Base-by-base conservation (phyloP, 2,113 vertebrate species). In the Anoplopoma fimbria region DNA sequence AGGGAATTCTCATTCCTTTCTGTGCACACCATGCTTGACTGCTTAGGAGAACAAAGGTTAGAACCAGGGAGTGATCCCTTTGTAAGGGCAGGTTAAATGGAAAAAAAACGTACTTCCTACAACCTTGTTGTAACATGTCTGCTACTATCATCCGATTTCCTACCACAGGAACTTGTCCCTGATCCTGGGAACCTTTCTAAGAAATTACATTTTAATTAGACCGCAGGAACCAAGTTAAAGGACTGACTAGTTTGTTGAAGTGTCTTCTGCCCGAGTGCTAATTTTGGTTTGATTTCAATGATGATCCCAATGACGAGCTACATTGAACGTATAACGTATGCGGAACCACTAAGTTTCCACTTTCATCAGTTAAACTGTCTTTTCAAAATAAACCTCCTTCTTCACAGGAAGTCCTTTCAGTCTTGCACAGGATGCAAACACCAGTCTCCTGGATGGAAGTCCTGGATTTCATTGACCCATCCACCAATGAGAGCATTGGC, bases 21-120 rank as follows among this genome's bases (percentile, higher is more conserved):
- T 49, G 38, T 58, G 45, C 69, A 63, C 40, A 47, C 31, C 33
- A n/a, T 17, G 61, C 60, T 70, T 29, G 45, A 0, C 69, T 81
- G 86, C 75, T 82, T 55, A 63, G 19, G 15, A 69, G 81, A 15
- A 62, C 69, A 86, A 85, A 83, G 79, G 77, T 73, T 29, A 77
- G 57, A 53, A 14, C 6, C 58, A 34, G 34, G 2, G 27, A 61
- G 19, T 57, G 69, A 53, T 75, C 27, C n/a, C n/a, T 75, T 61
- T 82, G 51, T 82, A n/a, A 68, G 31, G 1, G 19, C 34, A 33
- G 60, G 64, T 53, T 42, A 10, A 68, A 65, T 61, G 63, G 33
- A 51, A 51, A 62, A 9, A 65, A 60, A 51, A 62, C 2, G 29
- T 49, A 36, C 51, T 62, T 78, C 9, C 58, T 27, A 33, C 1